Conservation (phyloP, 2,888 invertebrate species). For the Scrobipalpa costella region DNA sequence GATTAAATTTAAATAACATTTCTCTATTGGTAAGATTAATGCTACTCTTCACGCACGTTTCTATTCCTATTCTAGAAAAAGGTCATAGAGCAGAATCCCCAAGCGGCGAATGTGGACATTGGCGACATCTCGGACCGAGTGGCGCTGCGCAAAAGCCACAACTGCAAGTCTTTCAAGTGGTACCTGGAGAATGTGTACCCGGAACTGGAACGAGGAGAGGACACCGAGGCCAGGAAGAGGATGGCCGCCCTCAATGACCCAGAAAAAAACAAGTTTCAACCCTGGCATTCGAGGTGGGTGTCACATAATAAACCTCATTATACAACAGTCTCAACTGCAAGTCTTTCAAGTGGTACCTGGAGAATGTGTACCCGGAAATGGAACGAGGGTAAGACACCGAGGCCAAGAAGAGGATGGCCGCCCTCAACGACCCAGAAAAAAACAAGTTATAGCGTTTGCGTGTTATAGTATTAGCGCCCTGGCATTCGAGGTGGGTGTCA, state of each 20-base stretch:
- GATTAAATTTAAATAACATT: too few relatives aligned
- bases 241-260: conserved; percentile 81
- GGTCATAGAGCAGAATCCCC: conserved; percentile 85
- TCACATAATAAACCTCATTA: neutral
- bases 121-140: conserved; percentile 91
- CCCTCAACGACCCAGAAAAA: too few relatives aligned
- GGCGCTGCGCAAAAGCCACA: conserved; percentile 85
- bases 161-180: conserved; percentile 93
- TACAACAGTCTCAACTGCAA: neutral
- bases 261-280: conserved; percentile 85
- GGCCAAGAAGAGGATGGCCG: too few relatives aligned
- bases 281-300: conserved; percentile 87
- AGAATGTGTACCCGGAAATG: too few relatives aligned
- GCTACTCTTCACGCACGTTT: neutral
- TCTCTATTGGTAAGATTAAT: too few relatives aligned
- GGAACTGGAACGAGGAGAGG: conserved; percentile 85
- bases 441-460: too few relatives aligned
- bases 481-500: too few relatives aligned
- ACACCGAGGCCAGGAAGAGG: conserved; percentile 77
- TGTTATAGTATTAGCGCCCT: too few relatives aligned
- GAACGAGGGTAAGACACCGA: too few relatives aligned
- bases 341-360: neutral
- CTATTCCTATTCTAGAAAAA: conserved; percentile 82
- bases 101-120: conserved; percentile 81
- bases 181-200: conserved; percentile 93